Evolutionary conservation across 1,140 invertebrate genomes (phyloP).

Genomic region (Drosophila ercepeae): DNA sequence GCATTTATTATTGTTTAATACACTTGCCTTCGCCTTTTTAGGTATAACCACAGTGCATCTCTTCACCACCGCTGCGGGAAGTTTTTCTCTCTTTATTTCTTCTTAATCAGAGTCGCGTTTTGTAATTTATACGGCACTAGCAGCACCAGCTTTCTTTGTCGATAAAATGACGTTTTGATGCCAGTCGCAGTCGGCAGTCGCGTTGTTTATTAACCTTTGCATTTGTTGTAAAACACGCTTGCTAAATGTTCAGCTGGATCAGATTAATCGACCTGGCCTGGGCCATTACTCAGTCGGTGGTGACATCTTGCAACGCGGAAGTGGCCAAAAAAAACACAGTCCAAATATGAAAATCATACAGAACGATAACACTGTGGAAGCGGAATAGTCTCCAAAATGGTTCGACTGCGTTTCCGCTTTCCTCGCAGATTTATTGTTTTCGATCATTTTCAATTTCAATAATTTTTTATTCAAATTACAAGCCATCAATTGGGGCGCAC

Average conservation of each 20-base stretch:
- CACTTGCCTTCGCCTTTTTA: conserved; percentile 73
- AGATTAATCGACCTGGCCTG: conserved; percentile 70
- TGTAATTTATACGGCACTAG: conserved; percentile 69
- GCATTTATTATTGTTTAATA: conserved; percentile 78
- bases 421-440: conserved; percentile 36
- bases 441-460: conserved; percentile 52
- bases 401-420: conserved; percentile 31
- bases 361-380: conserved; percentile 19
- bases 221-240: conserved; percentile 69
- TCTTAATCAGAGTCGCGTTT: conserved; percentile 61
- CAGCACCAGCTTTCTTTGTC: conserved; percentile 73
- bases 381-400: conserved; percentile 25
- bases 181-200: conserved; percentile 56
- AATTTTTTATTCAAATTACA: conserved; percentile 56
- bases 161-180: conserved; percentile 72
- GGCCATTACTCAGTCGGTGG: conserved; percentile 55
- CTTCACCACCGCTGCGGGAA: conserved; percentile 16
- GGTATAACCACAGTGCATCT: conserved; percentile 50
- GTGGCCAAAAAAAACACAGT: conserved; percentile 40
- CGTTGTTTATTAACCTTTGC: conserved; percentile 78
- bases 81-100: conserved; percentile 26
- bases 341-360: conserved; percentile 43
- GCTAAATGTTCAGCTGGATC: conserved; percentile 51
- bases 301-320: conserved; percentile 66
- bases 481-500: conserved; percentile 28